These are phyloP conservation scores for Pangasius macronema DNA, from an alignment of 2,797 vertebrate species.

Conservation along the genomic window DNA sequence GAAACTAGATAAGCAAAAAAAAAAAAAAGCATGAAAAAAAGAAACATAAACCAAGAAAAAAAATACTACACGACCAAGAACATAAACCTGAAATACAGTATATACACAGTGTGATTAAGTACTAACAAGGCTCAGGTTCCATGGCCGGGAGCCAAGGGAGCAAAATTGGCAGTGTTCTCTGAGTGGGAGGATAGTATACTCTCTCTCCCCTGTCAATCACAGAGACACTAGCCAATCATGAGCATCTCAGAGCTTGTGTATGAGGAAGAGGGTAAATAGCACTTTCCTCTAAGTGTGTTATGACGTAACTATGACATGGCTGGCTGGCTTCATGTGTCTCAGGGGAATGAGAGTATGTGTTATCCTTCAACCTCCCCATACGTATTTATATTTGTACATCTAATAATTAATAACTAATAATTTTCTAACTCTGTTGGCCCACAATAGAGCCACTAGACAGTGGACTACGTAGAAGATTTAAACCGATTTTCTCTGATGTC, in stretches of 20 bases:
- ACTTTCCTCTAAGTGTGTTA: not conserved
- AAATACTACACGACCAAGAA: not conserved
- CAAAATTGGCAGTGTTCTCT: not conserved
- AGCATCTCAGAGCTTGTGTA: not conserved
- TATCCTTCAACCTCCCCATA: not conserved
- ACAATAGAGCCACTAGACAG: not conserved
- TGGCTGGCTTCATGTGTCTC: not conserved
- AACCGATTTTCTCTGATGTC: not conserved
- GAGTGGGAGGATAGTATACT: no score
- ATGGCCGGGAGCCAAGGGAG: not conserved
- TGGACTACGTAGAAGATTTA: not conserved
- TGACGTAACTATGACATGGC: not conserved
- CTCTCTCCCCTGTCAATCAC: not conserved
- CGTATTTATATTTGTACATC: slow-evolving; percentile 2
- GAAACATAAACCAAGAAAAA: not conserved
- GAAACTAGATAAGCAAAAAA: not conserved
- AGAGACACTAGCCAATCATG: not conserved
- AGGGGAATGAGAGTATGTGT: not conserved
- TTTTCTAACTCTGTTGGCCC: not conserved
- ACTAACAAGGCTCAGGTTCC: not conserved
- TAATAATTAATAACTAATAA: not conserved
- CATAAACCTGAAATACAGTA: not conserved
- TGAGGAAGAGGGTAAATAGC: not conserved
- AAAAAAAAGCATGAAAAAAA: not conserved
- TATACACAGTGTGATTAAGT: not conserved